Evolutionary conservation across 2,888 invertebrate genomes (phyloP).

Genomic region (Eristalinus sepulchralis): DNA sequence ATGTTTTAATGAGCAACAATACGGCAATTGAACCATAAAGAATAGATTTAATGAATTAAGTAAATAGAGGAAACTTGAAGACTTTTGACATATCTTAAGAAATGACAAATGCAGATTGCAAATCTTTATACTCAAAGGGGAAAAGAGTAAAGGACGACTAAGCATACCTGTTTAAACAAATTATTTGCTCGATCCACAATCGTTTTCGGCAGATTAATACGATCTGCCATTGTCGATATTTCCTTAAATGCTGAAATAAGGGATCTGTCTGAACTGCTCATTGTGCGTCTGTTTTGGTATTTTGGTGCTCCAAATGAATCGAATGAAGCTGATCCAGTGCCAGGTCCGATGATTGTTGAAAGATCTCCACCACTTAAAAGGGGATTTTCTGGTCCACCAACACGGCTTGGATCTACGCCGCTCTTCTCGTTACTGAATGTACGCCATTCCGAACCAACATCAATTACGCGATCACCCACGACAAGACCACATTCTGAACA

Average conservation of each 20-base stretch:
- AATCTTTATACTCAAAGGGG: no score
- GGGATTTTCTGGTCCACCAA: slow-evolving; percentile 99
- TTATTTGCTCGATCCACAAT: slow-evolving; percentile 98
- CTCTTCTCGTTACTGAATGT: slow-evolving; percentile 99
- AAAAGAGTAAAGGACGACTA: no score
- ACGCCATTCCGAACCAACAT: slow-evolving; percentile 99
- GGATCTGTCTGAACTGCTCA: slow-evolving; percentile 97
- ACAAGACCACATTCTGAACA: slow-evolving; percentile 99
- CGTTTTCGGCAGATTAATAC: slow-evolving; percentile 97
- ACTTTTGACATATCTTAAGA: no score
- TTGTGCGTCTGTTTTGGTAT: slow-evolving; percentile 88
- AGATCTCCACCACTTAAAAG: slow-evolving; percentile 97
- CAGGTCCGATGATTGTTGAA: slow-evolving; percentile 95
- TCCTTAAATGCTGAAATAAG: slow-evolving; percentile 97
- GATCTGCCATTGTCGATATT: slow-evolving; percentile 98
- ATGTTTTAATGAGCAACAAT: not conserved
- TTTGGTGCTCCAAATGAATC: slow-evolving; percentile 92
- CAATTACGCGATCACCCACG: slow-evolving; percentile 99
- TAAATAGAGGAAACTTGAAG: no score
- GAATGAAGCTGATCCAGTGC: slow-evolving; percentile 90
- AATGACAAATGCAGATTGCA: no score
- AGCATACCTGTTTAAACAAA: slow-evolving; percentile 94
- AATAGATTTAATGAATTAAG: no score
- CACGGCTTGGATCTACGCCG: slow-evolving; percentile 98
- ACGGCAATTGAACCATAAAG: no score